A percentile compares a stretch with the other conserved stretches of the same genome.
These are phyloP conservation scores for Macrotus californicus DNA, from an alignment of 2,113 vertebrate species.

Conservation along the genomic window DNA sequence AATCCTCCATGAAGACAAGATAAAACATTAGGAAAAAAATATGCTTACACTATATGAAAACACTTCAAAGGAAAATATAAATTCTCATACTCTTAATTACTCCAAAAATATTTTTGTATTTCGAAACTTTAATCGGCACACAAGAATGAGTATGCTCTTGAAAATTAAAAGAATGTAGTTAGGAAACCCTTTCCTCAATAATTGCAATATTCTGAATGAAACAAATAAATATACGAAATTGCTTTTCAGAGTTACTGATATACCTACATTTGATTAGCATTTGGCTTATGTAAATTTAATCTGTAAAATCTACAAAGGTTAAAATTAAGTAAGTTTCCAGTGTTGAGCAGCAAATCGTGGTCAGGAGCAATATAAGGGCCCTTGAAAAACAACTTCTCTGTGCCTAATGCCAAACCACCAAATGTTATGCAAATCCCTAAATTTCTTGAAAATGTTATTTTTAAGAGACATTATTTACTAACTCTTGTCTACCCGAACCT, in stretches of 20 bases:
- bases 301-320: neutral
- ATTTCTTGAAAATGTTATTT: conserved; percentile 26
- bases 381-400: neutral
- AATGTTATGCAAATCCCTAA: neutral
- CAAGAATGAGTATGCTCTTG: neutral
- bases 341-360: neutral
- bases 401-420: neutral
- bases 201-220: neutral
- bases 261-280: neutral
- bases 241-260: conserved; percentile 1
- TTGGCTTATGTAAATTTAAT: conserved; percentile 8
- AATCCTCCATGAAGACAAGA: neutral
- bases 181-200: neutral
- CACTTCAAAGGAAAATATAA: conserved; percentile 1
- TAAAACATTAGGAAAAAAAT: conserved; percentile 21
- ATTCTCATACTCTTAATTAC: neutral
- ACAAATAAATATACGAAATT: neutral
- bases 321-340: neutral
- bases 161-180: neutral
- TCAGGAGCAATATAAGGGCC: neutral
- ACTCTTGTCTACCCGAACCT: neutral
- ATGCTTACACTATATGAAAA: neutral
- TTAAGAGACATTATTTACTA: conserved; percentile 10
- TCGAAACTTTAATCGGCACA: neutral
- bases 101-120: neutral